Base-by-base conservation (phyloP, 1,140 invertebrate species). In the Bombus haemorrhoidalis region DNA sequence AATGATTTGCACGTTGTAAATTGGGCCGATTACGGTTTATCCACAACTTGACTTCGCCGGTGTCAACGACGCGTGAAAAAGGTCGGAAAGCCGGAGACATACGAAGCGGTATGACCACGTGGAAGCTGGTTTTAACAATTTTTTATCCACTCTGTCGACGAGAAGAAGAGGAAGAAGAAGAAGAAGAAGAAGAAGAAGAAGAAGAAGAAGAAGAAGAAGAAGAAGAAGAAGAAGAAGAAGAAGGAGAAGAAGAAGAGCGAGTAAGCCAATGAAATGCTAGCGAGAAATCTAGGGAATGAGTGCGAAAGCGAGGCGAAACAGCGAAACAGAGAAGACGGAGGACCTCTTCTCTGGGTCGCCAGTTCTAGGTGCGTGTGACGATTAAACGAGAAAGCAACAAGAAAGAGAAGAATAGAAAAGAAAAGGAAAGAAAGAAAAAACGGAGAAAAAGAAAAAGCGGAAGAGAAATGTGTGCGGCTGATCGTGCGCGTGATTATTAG, bases 71-170 rank as follows among this genome's bases (percentile, higher is more conserved):
- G 18, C 6, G 18, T 2, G 6, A 53, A 22, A 53, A 2, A 8
- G 28, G 4, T 1, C 3, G 3, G 8, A 1, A 8, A 22, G 0
- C 15, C 22, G 41, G 37, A 34, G 69, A 72, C 83, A 22, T n/a
- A 66, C 77, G 66, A 69, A 22, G 76, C 79, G 83, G 85, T 90
- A 91, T 90, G 80, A 81, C 69, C 81, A 37, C 73, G 75, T 87
- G 83, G 84, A 87, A 89, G 88, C 91, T 87, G 90, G 90, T 93
- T 93, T 92, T 93, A 94, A 93, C 90, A 91, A 93, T 94, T 94
- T 94, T 94, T 94, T 94, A 93, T 93, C 84, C 91, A 91, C 91
- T 93, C 91, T 94, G 91, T 94, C 88, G 87, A 90, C 41, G 83
- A 78, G 59, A 81, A 74, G 43, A 47, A n/a, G 64, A 62, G 53